A percentile compares a stretch with the other conserved stretches of the same genome.
Conservation (phyloP, 1,140 invertebrate species). For the Bradynema listronoti region DNA sequence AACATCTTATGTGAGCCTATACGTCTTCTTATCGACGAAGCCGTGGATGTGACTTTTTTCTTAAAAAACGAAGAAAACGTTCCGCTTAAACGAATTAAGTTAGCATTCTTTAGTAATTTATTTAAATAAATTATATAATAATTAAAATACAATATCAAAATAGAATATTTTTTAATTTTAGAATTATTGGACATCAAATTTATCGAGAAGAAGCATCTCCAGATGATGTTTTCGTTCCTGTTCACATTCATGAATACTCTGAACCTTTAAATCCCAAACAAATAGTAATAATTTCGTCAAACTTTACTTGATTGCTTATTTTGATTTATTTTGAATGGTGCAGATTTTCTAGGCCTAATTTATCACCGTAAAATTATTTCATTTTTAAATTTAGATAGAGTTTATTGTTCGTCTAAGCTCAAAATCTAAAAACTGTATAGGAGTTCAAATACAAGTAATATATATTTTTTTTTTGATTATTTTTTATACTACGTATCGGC, state of each 20-base stretch:
- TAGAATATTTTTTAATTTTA: not conserved
- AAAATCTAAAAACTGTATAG: slow-evolving; percentile 8
- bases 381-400: not conserved
- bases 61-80: not conserved
- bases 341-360: no score
- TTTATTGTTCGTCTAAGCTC: slow-evolving; percentile 3
- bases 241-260: not conserved
- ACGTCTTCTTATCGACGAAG: slow-evolving; percentile 1
- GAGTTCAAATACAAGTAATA: slow-evolving; percentile 7
- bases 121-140: no score
- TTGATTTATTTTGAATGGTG: no score
- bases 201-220: slow-evolving; percentile 2
- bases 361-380: not conserved
- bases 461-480: not conserved
- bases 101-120: no score
- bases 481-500: not conserved
- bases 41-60: slow-evolving; percentile 2
- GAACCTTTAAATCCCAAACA: not conserved
- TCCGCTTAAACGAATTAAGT: not conserved
- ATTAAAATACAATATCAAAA: not conserved
- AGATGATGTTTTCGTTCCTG: slow-evolving; percentile 3
- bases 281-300: no score
- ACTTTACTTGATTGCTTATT: no score
- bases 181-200: slow-evolving; percentile 5
- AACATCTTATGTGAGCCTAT: not conserved